phyloP scores from a whole-genome alignment of 1,140 invertebrate genomes.

The Diorhabda sublineata region DNA sequence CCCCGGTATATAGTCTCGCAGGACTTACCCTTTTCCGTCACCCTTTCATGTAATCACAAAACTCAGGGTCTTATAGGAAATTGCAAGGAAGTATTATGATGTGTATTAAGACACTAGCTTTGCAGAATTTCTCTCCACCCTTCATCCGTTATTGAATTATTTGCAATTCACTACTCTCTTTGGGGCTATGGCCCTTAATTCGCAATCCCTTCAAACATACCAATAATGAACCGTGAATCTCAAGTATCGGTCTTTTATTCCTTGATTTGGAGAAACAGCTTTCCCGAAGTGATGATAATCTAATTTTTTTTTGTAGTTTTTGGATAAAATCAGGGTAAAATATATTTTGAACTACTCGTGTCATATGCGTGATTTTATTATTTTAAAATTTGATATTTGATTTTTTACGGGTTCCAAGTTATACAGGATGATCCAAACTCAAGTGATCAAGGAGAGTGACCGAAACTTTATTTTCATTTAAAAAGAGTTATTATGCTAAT shows the following conservation, averaged over 20 bases:
- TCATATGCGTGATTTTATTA: too few species aligned
- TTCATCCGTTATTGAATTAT: constrained; percentile 20
- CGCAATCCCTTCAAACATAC: constrained; percentile 20
- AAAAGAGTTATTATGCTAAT: too few species aligned
- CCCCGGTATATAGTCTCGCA: too few species aligned
- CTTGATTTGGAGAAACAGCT: constrained; percentile 9
- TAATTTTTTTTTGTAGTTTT: too few species aligned
- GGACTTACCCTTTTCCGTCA: constrained; percentile 11
- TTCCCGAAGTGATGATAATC: too few species aligned
- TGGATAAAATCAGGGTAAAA: too few species aligned
- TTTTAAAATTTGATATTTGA: too few species aligned
- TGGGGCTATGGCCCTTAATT: constrained; percentile 13
- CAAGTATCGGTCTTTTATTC: constrained; percentile 17
- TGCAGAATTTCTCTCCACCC: constrained; percentile 16
- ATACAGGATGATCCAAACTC: too few species aligned
- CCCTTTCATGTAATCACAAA: constrained; percentile 21
- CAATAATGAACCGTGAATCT: constrained; percentile 18
- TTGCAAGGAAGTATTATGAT: constrained; percentile 22
- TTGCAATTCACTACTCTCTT: constrained; percentile 22
- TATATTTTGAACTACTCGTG: too few species aligned
- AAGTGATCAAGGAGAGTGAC: too few species aligned
- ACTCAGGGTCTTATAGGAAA: constrained; percentile 21
- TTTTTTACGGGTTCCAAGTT: too few species aligned
- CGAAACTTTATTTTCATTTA: too few species aligned
- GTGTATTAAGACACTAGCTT: constrained; percentile 21